phyloP scores from a whole-genome alignment of 2,113 vertebrate genomes.

The Chaetodon auriga region DNA sequence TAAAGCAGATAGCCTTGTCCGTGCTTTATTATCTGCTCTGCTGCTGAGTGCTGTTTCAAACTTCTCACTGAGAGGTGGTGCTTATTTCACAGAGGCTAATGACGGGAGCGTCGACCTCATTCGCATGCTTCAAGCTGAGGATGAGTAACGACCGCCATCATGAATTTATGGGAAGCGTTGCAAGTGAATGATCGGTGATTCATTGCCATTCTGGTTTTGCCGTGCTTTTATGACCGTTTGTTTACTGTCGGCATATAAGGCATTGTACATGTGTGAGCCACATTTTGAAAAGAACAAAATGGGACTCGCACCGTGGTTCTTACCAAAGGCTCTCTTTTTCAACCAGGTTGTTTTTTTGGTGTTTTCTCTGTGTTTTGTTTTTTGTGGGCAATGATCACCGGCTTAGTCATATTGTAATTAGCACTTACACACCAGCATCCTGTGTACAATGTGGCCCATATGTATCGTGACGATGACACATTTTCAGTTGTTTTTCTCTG shows the following conservation, averaged over 20 bases:
- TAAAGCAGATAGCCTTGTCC: constrained; percentile 69
- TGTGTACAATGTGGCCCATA: constrained; percentile 8
- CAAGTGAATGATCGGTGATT: constrained; percentile 63
- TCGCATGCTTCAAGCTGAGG: constrained; percentile 49
- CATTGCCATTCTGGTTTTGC: constrained; percentile 36
- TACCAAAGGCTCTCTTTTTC: constrained; percentile 21
- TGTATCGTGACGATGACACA: constrained; percentile 11
- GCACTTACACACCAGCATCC: constrained; percentile 13
- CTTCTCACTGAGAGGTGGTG: constrained; percentile 58
- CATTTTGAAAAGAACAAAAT: constrained; percentile 36
- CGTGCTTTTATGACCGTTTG: constrained; percentile 39
- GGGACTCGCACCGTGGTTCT: constrained; percentile 40
- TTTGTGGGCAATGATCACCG: not conserved
- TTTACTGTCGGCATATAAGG: constrained; percentile 33
- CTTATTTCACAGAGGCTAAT: constrained; percentile 62
- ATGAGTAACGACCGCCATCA: constrained; percentile 47
- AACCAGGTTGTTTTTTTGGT: not conserved
- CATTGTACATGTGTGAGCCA: constrained; percentile 9
- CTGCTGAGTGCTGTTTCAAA: constrained; percentile 62
- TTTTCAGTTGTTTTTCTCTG: constrained; percentile 24
- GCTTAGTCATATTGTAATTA: constrained; percentile 51
- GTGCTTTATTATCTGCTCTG: constrained; percentile 65
- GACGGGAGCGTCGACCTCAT: constrained; percentile 55
- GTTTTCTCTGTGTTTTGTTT: not conserved
- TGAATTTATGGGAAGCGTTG: constrained; percentile 47